These are phyloP conservation scores for Cygnus atratus DNA, from an alignment of 2,113 vertebrate species.

Conservation along the genomic window DNA sequence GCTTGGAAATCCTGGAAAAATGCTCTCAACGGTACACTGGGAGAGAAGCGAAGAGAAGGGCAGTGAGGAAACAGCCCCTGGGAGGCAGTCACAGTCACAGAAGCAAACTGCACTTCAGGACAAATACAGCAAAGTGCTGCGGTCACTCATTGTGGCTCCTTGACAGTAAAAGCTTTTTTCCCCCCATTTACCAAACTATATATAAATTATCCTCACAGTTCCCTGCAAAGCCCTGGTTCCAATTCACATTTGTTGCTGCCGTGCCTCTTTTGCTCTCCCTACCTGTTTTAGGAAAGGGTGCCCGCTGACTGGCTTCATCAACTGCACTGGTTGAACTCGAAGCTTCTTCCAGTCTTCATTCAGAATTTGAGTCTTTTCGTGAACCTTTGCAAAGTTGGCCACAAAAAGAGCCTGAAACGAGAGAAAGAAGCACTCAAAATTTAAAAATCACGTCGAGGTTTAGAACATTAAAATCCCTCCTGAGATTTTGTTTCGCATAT, in stretches of 20 bases:
- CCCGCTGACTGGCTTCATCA: constrained; percentile 83
- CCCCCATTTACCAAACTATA: background rate
- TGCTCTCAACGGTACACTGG: constrained; percentile 92
- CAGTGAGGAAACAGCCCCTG: background rate
- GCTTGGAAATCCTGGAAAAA: constrained; percentile 87
- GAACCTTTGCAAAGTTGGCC: constrained; percentile 91
- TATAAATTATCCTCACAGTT: background rate
- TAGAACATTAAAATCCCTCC: background rate
- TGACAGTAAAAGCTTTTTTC: background rate
- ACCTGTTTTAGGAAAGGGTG: constrained; percentile 89
- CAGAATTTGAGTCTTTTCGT: constrained; percentile 86
- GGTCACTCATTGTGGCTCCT: background rate
- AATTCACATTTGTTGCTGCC: background rate
- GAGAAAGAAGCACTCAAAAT: background rate
- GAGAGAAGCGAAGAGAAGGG: background rate
- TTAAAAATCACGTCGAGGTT: rapidly evolving
- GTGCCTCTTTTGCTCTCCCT: background rate
- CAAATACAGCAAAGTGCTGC: rapidly evolving
- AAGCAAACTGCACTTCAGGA: background rate
- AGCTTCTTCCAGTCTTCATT: constrained; percentile 94
- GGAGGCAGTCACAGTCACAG: background rate
- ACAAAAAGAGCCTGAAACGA: constrained; percentile 85
- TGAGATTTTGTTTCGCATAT: background rate
- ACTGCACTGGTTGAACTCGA: constrained; percentile 87
- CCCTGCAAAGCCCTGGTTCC: background rate